Evolutionary conservation across 2,888 invertebrate species (phyloP).

Genomic region (Catocala sponsa): DNA sequence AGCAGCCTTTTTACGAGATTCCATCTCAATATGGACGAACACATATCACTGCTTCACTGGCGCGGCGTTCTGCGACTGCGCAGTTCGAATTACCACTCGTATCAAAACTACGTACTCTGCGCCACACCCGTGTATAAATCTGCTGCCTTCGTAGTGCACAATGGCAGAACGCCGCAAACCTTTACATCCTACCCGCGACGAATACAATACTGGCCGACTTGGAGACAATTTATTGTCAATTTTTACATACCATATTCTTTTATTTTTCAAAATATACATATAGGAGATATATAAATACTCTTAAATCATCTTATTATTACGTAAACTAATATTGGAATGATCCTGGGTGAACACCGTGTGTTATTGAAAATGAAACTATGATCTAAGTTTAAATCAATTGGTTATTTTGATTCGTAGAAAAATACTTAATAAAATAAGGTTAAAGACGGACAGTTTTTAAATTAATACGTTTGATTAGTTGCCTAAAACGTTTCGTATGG

Average conservation of each 20-base stretch:
- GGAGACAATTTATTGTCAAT: slow-evolving; percentile 55
- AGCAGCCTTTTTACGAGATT: slow-evolving; percentile 55
- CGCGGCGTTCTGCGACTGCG: slow-evolving; percentile 9
- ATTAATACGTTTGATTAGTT: slow-evolving; percentile 49
- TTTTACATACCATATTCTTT: slow-evolving; percentile 31
- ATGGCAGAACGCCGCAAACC: slow-evolving; percentile 10
- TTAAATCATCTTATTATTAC: slow-evolving; percentile 21
- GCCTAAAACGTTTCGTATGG: slow-evolving; percentile 47
- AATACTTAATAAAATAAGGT: slow-evolving; percentile 50
- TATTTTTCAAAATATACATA: slow-evolving; percentile 42
- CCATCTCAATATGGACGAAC: slow-evolving; percentile 59
- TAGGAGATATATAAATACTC: slow-evolving; percentile 40
- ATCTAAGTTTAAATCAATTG: slow-evolving; percentile 37
- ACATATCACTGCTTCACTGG: slow-evolving; percentile 44
- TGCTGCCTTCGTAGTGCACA: slow-evolving; percentile 19
- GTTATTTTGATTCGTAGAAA: slow-evolving; percentile 43
- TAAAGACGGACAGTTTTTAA: slow-evolving; percentile 54
- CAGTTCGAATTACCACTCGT: slow-evolving; percentile 10
- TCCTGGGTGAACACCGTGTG: slow-evolving; percentile 4
- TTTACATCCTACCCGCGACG: slow-evolving; percentile 52
- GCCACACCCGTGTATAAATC: not conserved
- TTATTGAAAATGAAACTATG: slow-evolving; percentile 11
- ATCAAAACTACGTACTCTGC: slow-evolving; percentile 11
- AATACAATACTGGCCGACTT: slow-evolving; percentile 71
- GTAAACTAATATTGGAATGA: slow-evolving; percentile 36